These are phyloP conservation scores for Microctenopoma lineatum DNA, from an alignment of 2,797 vertebrate species.

Conservation along the genomic window DNA sequence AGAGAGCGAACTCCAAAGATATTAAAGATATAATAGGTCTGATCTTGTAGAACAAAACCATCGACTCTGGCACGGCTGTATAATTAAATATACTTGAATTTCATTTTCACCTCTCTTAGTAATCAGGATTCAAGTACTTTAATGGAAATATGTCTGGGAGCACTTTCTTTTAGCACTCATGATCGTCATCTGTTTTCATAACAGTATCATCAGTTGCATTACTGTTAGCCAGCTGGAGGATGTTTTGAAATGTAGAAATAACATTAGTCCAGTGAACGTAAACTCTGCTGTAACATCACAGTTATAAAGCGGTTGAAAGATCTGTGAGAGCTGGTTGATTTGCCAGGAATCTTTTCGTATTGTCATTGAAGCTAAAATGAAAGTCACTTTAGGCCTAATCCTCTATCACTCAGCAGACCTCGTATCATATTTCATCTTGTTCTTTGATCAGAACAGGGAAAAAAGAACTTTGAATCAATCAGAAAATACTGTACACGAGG, in stretches of 20 bases:
- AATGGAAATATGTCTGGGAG: background rate
- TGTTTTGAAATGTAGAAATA: background rate
- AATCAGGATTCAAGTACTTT: conserved; percentile 11
- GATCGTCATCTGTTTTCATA: background rate
- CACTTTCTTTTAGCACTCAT: background rate
- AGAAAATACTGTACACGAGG: too few species aligned
- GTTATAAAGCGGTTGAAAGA: background rate
- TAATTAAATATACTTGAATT: background rate
- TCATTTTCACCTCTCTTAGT: background rate
- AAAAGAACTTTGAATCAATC: too few species aligned
- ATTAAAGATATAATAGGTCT: background rate
- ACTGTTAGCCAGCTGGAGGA: background rate
- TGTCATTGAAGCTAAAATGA: background rate
- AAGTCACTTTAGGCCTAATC: background rate
- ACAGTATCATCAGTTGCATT: conserved; percentile 1
- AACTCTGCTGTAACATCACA: background rate
- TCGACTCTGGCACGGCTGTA: background rate
- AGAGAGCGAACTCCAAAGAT: too few species aligned
- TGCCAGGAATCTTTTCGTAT: background rate
- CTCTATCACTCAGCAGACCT: too few species aligned
- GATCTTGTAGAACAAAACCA: background rate
- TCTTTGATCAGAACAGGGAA: background rate
- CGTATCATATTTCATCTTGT: background rate
- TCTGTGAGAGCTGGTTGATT: background rate
- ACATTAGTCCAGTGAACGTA: background rate